Percentiles rank a stretch among this genome's conserved stretches.
phyloP scores from a whole-genome alignment of 23 tunicate genomes.

The Trididemnum clinides region DNA sequence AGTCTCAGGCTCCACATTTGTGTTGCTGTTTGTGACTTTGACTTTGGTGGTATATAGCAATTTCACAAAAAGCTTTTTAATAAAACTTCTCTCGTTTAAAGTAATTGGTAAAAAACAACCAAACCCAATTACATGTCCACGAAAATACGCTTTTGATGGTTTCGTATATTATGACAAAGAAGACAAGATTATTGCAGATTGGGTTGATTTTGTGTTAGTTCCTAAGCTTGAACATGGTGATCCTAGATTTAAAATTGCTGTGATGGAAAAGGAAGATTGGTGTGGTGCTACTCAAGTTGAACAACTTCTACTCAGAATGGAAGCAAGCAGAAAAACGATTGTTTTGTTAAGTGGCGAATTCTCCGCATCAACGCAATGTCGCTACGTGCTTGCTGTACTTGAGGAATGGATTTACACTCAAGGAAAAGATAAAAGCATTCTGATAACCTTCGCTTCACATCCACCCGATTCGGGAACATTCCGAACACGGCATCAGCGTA shows the following conservation, averaged over 20 bases:
- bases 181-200: constrained; percentile 11
- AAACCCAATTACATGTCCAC: too few relatives aligned
- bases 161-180: constrained; percentile 24
- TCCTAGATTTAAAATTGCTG: neutral
- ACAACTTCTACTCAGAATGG: constrained; percentile 33
- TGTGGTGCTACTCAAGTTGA: constrained; percentile 29
- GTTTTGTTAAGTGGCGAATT: neutral
- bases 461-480: too few relatives aligned
- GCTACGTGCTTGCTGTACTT: constrained; percentile 22
- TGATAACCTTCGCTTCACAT: neutral
- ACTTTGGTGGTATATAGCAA: too few relatives aligned
- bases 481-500: too few relatives aligned
- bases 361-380: neutral
- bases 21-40: neutral
- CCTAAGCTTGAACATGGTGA: constrained; percentile 5
- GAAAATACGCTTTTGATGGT: neutral
- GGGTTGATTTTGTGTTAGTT: constrained; percentile 23
- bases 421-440: neutral
- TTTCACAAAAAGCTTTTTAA: too few relatives aligned
- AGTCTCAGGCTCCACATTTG: neutral
- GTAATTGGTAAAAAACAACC: too few relatives aligned
- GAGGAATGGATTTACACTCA: constrained; percentile 13
- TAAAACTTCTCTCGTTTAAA: too few relatives aligned
- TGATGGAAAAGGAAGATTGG: constrained; percentile 33
- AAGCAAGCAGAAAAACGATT: constrained; percentile 35